Base-by-base conservation (phyloP, 2,113 vertebrate genomes). In the Ailuropoda melanoleuca region DNA sequence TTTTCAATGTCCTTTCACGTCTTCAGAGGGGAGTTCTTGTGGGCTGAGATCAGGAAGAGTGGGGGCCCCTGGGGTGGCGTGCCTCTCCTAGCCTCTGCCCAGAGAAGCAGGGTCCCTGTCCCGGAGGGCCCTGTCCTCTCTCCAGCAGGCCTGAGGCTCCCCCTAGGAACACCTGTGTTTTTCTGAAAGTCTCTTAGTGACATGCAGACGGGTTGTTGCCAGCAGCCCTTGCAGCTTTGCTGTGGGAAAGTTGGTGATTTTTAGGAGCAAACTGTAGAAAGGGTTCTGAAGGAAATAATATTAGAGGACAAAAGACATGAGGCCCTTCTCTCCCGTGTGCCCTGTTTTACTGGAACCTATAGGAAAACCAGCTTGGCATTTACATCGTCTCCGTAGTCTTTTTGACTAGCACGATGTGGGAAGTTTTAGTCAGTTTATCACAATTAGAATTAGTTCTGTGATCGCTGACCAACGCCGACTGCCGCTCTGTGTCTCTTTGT, bases 401-500 rank as follows among this genome's bases (percentile, higher is more conserved):
- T 29, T 68, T 60, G 62, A 53, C 21, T 4, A 0, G 58, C 8
- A 8, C 0, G 15, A 13, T 12, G 37, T 4, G 74, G 88, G 78
- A 19, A 0, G 1, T 70, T 93, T 85, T 64, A n/a, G 64, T 68
- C 48, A 1, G n/a, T 64, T 88, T 78, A 64, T 68, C 43, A 6
- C 70, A 56, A 66, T 85, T 93, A 95, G 88, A 64, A 34, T 78
- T 56, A 62, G 83, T 86, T 34, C 18, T 46, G 95, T 78, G 85
- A 3, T 60, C 43, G 1, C 37, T 50, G 83, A 81, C 93, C 31
- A 5, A 0, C 2, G 66, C 91, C 10, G 64, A 39, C 46, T 17
- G 26, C 17, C 4, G 83, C 80, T 90, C 84, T 48, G 34, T 53
- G 85, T 81, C 72, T 85, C 89, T 70, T 86, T 90, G 94, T 95